Base-by-base conservation (phyloP, 2,888 invertebrate species). In the Isoperla grammatica region DNA sequence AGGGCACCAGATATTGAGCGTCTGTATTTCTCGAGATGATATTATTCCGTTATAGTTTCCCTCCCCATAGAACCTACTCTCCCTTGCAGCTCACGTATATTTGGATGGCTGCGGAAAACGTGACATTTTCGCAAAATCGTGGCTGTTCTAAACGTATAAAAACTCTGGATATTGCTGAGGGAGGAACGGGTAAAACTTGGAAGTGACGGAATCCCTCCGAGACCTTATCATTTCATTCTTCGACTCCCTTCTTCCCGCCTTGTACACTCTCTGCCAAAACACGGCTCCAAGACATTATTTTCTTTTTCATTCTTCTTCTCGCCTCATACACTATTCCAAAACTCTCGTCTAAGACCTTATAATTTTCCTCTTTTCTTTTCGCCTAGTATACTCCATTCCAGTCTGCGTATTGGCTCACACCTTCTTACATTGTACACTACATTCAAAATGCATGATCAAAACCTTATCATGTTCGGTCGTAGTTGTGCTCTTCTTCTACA, bases 51-150 rank as follows among this genome's bases (percentile, higher is more conserved):
- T 22, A 22, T 46, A 46, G 29, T 29, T 29, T 29, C 29, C 29
- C 29, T 4, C 29, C 29, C 29, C 46, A 46, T 22, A 22, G 20
- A 17, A 6, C 17, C 53, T 39, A 37, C 20, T 53, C 53, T 12
- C 11, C 15, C 53, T 19, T 53, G 37, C 53, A 17, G 13, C 19
- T 3, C 53, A 53, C 53, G 53, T 53, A 37, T 37, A 12, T 53
- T 9, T 15, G 39, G 53, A 53, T 53, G 53, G 53, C 53, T 60
- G 48, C 60, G 11, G 53, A 39, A 62, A 50, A 62, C 59, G 62
- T 62, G 62, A 62, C 62, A 53, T 62, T 56, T 59, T 59, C 50
- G 50, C 57, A 62, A 59, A 62, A 62, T 62, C 62, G 57, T 45
- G 56, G 59, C 59, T 62, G 42, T 56, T 37, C 37, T 42, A 55